Percentiles rank a stretch among this genome's conserved stretches.
Conservation (phyloP, 92 coral and sea anemone genomes). For the Palythoa grandiflora region DNA sequence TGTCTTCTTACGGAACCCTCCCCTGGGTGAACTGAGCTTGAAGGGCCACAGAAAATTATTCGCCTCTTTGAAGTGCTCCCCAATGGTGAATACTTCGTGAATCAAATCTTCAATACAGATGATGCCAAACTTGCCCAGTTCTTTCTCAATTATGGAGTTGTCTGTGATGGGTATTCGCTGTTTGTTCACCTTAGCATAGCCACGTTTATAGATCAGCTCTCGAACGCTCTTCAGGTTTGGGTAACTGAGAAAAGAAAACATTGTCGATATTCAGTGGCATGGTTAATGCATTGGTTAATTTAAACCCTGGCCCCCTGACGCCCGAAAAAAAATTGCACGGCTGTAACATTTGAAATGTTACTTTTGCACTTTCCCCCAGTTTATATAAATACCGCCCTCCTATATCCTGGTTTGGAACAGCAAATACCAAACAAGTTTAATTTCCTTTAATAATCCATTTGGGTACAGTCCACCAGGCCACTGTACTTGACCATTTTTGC, state of each 20-base stretch:
- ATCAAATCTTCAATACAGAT: slow-evolving; percentile 97
- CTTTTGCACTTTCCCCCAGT: too few species aligned
- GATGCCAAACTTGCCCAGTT: slow-evolving; percentile 88
- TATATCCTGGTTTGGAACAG: too few species aligned
- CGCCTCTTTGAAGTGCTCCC: slow-evolving; percentile 95
- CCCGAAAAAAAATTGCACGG: too few species aligned
- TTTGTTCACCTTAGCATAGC: slow-evolving; percentile 90
- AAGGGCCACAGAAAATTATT: slow-evolving; percentile 98
- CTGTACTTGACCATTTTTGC: too few species aligned
- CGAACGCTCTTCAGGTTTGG: slow-evolving; percentile 99
- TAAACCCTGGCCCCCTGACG: too few species aligned
- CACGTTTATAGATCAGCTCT: slow-evolving; percentile 96
- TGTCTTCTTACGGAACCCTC: slow-evolving; percentile 98
- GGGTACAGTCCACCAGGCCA: too few species aligned
- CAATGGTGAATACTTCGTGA: slow-evolving; percentile 96
- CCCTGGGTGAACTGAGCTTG: slow-evolving; percentile 94
- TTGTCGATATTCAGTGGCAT: neutral
- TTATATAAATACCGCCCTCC: too few species aligned
- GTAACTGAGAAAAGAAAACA: slow-evolving; percentile 59
- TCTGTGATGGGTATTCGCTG: slow-evolving; percentile 95
- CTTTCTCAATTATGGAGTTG: slow-evolving; percentile 89
- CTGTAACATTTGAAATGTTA: too few species aligned
- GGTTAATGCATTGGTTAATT: neutral
- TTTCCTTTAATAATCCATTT: too few species aligned
- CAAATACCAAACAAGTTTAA: too few species aligned